Evolutionary conservation across 2,113 vertebrate species (phyloP).

Genomic region (Cynocephalus volans): DNA sequence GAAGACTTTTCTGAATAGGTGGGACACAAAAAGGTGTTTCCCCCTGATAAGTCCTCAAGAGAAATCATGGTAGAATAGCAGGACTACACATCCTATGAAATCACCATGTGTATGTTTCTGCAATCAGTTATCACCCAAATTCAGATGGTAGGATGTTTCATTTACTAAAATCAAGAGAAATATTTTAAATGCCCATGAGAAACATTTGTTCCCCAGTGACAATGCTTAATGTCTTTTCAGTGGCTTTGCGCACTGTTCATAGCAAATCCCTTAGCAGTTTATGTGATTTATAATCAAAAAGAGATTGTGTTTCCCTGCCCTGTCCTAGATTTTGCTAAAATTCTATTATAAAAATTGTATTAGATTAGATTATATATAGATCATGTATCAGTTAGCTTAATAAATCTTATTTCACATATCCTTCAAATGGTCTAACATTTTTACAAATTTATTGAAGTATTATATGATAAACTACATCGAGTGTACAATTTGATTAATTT

Average conservation of each 20-base stretch:
- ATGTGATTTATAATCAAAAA: slow-evolving; percentile 25
- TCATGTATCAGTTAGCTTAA: slow-evolving; percentile 58
- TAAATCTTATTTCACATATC: slow-evolving; percentile 28
- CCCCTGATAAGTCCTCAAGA: background rate
- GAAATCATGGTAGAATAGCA: background rate
- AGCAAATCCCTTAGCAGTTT: background rate
- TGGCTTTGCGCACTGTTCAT: background rate
- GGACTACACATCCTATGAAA: background rate
- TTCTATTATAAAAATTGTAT: background rate
- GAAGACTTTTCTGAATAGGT: background rate
- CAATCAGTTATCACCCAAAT: slow-evolving; percentile 8
- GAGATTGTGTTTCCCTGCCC: slow-evolving; percentile 60
- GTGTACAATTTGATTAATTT: background rate
- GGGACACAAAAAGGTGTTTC: background rate
- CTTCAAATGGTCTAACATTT: background rate
- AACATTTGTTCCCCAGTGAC: background rate
- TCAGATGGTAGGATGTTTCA: background rate
- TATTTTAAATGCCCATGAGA: background rate
- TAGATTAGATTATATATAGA: background rate
- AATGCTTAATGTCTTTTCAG: background rate
- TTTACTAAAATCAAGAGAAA: slow-evolving; percentile 41
- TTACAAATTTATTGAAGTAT: background rate
- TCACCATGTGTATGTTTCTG: background rate
- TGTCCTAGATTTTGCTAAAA: slow-evolving; percentile 27
- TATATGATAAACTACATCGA: background rate